Conservation (phyloP, 2,888 invertebrate genomes). For the Rhagophthalmus giganteus region DNA sequence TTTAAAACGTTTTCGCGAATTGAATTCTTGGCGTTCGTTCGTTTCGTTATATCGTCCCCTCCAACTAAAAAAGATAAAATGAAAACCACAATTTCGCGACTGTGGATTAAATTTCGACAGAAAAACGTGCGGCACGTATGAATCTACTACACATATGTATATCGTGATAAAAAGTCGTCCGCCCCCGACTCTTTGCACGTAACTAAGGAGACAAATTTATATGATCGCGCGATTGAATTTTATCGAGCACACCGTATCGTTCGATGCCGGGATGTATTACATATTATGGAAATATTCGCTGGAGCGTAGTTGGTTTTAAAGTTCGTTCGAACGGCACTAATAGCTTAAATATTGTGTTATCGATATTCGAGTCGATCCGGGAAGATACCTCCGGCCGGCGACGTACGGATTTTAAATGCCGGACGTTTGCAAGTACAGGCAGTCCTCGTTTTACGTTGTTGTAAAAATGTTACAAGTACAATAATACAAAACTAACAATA, state of each 20-base stretch:
- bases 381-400: background rate
- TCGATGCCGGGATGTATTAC: slow-evolving; percentile 3
- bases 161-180: too few relatives aligned
- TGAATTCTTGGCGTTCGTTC: background rate
- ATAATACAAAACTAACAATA: background rate
- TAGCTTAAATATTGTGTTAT: background rate
- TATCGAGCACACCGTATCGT: slow-evolving; percentile 5
- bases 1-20: background rate
- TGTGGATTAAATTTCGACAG: background rate
- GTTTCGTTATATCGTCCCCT: background rate
- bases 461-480: background rate
- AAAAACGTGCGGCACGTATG: too few relatives aligned
- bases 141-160: too few relatives aligned
- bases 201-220: slow-evolving; percentile 1
- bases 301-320: background rate
- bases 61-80: background rate
- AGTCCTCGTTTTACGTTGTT: too few relatives aligned
- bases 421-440: too few relatives aligned
- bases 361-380: background rate
- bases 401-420: too few relatives aligned
- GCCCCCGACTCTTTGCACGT: background rate
- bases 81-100: background rate
- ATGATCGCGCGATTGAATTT: background rate
- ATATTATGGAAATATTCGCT: slow-evolving; percentile 4
- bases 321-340: background rate